Conservation (phyloP, 2,113 vertebrate species). For the Tringa solitaria region DNA sequence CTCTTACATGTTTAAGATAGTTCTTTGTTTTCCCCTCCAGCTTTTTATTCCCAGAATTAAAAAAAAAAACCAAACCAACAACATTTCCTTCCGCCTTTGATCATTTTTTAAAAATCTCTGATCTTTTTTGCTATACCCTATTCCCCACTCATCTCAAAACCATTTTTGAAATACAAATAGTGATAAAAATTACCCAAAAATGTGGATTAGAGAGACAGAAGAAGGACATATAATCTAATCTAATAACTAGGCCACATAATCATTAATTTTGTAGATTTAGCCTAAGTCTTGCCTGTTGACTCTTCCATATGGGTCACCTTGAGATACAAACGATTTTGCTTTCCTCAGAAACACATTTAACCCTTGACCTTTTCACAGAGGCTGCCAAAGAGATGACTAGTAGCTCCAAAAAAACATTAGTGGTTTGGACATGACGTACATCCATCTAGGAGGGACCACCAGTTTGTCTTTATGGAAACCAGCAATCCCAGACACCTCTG, state of each 20-base stretch:
- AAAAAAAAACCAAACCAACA: too few species aligned
- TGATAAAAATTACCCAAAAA: background rate
- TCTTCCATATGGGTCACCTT: background rate
- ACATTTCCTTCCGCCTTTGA: rapidly evolving
- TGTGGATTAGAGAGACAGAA: rapidly evolving
- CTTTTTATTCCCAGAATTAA: background rate
- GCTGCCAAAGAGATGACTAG: background rate
- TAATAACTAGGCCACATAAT: background rate
- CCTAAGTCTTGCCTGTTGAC: background rate
- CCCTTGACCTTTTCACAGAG: background rate
- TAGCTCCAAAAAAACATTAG: background rate
- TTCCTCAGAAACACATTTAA: background rate
- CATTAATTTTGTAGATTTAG: background rate
- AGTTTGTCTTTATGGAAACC: background rate
- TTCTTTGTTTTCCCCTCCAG: background rate
- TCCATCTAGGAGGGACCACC: background rate
- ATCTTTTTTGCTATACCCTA: rapidly evolving
- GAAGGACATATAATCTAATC: background rate
- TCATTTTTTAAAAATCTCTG: rapidly evolving
- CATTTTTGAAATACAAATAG: background rate
- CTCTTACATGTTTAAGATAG: rapidly evolving
- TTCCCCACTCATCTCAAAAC: background rate
- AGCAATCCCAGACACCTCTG: rapidly evolving
- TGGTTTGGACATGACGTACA: background rate
- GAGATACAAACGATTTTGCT: background rate